These are phyloP conservation scores for Jordanella pulchra DNA, from an alignment of 2,797 vertebrate species.

Conservation along the genomic window DNA sequence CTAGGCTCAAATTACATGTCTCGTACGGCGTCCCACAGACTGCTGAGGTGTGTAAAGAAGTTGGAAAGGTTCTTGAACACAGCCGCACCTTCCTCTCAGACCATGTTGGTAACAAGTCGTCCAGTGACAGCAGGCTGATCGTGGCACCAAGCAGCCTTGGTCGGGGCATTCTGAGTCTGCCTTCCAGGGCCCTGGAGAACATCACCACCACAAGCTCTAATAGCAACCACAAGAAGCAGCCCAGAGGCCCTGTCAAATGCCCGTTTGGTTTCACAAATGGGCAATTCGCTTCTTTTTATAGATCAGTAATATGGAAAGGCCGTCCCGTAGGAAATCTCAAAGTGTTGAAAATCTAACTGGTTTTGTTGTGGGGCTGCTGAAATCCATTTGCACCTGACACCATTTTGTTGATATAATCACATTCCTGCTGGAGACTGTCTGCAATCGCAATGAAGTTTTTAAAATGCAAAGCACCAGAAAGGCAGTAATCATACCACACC, in stretches of 20 bases:
- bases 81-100: conserved; percentile 45
- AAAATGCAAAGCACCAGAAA: conserved; percentile 61
- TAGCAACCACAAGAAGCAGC: conserved; percentile 67
- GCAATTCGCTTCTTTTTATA: conserved; percentile 80
- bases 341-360: conserved; percentile 72
- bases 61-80: conserved; percentile 55
- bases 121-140: conserved; percentile 30
- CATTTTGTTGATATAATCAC: conserved; percentile 73
- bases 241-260: conserved; percentile 64
- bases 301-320: conserved; percentile 70
- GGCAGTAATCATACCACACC: conserved; percentile 51
- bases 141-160: conserved; percentile 48
- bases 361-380: conserved; percentile 73
- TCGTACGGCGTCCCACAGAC: conserved; percentile 37
- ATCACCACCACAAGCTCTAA: conserved; percentile 74
- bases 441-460: conserved; percentile 38
- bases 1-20: conserved; percentile 60
- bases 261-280: conserved; percentile 62
- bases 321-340: conserved; percentile 71
- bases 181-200: conserved; percentile 63
- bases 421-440: conserved; percentile 60
- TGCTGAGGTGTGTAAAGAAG: conserved; percentile 58
- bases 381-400: conserved; percentile 79
- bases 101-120: conserved; percentile 36
- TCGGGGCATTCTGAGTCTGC: conserved; percentile 59